These are phyloP conservation scores for Heterodera schachtii DNA, from an alignment of 1,140 invertebrate species.

Conservation along the genomic window DNA sequence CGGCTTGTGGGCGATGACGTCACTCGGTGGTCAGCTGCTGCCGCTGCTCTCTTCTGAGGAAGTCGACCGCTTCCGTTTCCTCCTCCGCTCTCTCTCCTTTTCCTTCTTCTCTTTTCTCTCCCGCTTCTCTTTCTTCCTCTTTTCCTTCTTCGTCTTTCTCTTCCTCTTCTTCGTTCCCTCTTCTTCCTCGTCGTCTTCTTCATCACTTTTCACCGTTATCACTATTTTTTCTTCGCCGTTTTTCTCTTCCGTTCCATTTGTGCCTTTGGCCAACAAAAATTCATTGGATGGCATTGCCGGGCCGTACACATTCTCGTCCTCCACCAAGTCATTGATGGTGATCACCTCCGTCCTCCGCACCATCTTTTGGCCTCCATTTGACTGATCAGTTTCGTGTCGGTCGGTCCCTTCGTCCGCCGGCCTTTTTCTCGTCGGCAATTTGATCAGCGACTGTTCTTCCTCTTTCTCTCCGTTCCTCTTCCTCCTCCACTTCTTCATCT, in stretches of 20 bases:
- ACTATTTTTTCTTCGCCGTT: neutral
- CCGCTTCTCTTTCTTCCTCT: neutral
- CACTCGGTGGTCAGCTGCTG: neutral
- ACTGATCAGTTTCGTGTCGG: neutral
- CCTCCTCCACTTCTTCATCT: constrained; percentile 14
- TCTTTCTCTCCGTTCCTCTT: constrained; percentile 7
- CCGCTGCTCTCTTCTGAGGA: too few species aligned
- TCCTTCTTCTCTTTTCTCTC: neutral
- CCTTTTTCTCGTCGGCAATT: constrained; percentile 20
- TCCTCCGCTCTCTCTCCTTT: neutral
- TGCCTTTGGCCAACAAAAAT: neutral
- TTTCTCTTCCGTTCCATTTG: neutral
- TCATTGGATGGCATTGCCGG: constrained; percentile 22
- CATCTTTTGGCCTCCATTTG: neutral
- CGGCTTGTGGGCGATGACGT: neutral
- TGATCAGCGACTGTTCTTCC: neutral
- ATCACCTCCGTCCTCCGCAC: neutral
- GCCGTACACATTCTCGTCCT: constrained; percentile 24
- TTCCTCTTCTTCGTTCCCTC: neutral
- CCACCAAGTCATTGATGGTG: constrained; percentile 22
- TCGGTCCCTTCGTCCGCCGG: neutral
- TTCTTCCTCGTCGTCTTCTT: neutral
- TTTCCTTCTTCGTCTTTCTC: neutral
- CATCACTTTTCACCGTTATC: neutral
- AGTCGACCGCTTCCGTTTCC: neutral